A percentile compares a stretch with the other conserved stretches of the same genome.
phyloP scores from a whole-genome alignment of 2,797 vertebrate species.

The Phylloscopus collybita region DNA sequence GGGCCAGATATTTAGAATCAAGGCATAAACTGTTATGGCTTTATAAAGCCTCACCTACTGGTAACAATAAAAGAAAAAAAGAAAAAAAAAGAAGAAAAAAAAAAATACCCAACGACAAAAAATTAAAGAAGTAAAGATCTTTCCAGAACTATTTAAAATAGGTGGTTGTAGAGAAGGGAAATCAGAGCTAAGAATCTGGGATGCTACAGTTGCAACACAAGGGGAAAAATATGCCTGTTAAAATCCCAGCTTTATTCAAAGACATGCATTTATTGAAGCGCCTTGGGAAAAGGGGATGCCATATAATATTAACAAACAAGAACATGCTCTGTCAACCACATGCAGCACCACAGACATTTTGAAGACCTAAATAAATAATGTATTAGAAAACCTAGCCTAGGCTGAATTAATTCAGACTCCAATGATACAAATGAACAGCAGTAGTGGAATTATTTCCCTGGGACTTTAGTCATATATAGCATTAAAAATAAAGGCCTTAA shows the following conservation, averaged over 20 bases:
- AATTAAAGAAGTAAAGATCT: neutral
- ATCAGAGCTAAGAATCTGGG: neutral
- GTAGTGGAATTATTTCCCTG: conserved; percentile 42
- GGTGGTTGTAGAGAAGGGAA: neutral
- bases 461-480: conserved; percentile 39
- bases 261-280: conserved; percentile 9
- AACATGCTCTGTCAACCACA: conserved; percentile 51
- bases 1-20: neutral
- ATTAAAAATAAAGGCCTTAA: conserved; percentile 66
- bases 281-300: conserved; percentile 41
- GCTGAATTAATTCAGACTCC: conserved; percentile 54
- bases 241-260: conserved; percentile 37
- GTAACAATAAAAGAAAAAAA: neutral
- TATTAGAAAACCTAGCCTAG: conserved; percentile 39
- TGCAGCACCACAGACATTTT: conserved; percentile 33
- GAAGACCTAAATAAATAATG: conserved; percentile 68
- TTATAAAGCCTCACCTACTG: neutral
- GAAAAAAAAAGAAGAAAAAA: too few species aligned
- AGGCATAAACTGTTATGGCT: neutral
- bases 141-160: conserved; percentile 4
- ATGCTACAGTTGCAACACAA: neutral
- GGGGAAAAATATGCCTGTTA: neutral
- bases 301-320: conserved; percentile 60
- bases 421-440: conserved; percentile 53
- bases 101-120: neutral